phyloP scores from a whole-genome alignment of 2,113 vertebrate genomes.

The Otus sunia region DNA sequence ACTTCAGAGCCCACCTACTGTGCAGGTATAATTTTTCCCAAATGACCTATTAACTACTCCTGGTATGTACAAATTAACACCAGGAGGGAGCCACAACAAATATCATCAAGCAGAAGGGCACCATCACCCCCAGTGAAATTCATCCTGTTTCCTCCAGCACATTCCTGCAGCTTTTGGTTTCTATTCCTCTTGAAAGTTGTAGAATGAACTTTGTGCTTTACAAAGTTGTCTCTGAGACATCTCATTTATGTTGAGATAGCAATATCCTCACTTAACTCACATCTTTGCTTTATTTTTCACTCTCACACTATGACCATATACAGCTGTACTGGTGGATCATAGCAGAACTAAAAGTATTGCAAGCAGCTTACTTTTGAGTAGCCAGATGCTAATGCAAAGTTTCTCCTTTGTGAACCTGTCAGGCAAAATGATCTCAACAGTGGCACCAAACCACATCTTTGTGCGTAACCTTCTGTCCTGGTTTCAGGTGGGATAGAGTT shows the following conservation, averaged over 20 bases:
- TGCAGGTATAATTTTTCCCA: background rate
- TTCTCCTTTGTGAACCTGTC: background rate
- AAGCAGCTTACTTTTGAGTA: background rate
- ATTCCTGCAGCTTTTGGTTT: background rate
- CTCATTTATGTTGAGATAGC: background rate
- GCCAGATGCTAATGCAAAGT: background rate
- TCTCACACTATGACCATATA: background rate
- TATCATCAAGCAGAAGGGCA: background rate
- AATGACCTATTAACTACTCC: background rate
- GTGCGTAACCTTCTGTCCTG: too few relatives aligned
- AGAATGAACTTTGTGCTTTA: background rate
- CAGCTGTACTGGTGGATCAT: background rate
- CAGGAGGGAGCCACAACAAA: background rate
- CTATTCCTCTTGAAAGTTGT: background rate
- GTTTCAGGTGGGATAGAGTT: too few relatives aligned
- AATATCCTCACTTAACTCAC: background rate
- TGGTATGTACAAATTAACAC: background rate
- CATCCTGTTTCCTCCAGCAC: background rate
- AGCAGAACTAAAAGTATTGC: background rate
- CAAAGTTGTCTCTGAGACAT: background rate
- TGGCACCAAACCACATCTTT: background rate
- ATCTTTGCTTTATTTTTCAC: background rate
- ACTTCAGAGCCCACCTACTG: background rate
- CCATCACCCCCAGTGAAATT: fast-evolving
- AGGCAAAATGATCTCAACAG: background rate